Evolutionary conservation across 2,888 invertebrate genomes (phyloP).

Genomic region (Agriotes lineatus): DNA sequence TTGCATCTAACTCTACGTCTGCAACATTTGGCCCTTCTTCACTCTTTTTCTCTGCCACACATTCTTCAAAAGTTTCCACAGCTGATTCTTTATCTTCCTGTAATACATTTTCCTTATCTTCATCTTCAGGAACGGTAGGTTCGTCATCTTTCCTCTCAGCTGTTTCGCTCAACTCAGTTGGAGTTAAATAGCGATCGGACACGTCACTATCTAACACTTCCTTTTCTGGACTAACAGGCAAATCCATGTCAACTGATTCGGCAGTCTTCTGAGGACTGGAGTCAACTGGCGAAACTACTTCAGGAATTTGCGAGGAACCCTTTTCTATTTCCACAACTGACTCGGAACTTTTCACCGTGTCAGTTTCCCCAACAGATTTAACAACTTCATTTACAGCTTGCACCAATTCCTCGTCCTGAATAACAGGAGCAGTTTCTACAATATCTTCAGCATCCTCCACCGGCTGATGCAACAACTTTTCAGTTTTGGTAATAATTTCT

Average conservation of each 20-base stretch:
- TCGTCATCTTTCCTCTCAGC: conserved; percentile 58
- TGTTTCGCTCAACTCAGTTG: conserved; percentile 72
- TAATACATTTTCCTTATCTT: conserved; percentile 5
- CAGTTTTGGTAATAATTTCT: conserved; percentile 54
- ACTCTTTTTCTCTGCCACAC: conserved; percentile 16
- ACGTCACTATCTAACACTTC: conserved; percentile 77
- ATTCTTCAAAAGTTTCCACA: conserved; percentile 27
- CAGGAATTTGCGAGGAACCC: conserved; percentile 41
- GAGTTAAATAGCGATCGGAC: conserved; percentile 77
- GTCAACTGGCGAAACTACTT: conserved; percentile 36
- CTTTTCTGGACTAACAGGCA: conserved; percentile 67
- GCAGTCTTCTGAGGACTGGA: conserved; percentile 44
- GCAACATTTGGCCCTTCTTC: background rate
- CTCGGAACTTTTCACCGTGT: conserved; percentile 53
- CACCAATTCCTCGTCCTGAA: conserved; percentile 69
- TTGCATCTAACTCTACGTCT: background rate
- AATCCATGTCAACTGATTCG: conserved; percentile 53
- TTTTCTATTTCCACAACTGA: conserved; percentile 37
- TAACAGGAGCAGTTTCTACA: background rate
- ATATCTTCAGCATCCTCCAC: conserved; percentile 61
- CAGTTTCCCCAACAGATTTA: conserved; percentile 66
- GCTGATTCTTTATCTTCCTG: conserved; percentile 14
- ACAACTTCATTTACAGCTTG: conserved; percentile 69
- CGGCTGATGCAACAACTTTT: conserved; percentile 52
- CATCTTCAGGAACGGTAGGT: conserved; percentile 31